Conservation (phyloP, 2,888 invertebrate species). For the Cephalotes varians region DNA sequence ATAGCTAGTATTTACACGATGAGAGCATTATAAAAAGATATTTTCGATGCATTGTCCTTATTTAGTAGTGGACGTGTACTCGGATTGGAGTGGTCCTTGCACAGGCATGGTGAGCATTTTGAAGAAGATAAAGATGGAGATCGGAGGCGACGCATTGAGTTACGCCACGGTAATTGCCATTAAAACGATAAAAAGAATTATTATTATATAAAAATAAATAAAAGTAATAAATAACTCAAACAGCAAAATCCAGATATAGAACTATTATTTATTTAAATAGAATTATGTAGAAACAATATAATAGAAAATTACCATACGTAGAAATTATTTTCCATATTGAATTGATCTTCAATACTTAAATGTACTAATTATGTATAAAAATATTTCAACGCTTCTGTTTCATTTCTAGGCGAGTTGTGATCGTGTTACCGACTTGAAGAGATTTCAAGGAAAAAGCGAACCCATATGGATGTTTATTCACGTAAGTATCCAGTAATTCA, state of each 20-base stretch:
- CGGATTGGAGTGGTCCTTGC: constrained; percentile 98
- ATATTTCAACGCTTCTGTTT: background rate
- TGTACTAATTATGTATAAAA: background rate
- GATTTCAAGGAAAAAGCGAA: constrained; percentile 95
- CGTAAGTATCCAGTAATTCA: constrained; percentile 70
- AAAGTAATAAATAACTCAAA: background rate
- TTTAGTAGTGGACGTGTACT: constrained; percentile 95
- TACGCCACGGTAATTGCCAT: constrained; percentile 90
- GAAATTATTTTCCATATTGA: background rate
- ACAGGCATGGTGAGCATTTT: constrained; percentile 94
- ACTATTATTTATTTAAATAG: background rate
- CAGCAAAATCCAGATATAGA: background rate
- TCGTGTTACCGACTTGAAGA: constrained; percentile 90
- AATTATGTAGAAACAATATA: background rate
- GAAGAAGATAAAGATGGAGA: constrained; percentile 95
- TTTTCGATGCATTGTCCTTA: background rate
- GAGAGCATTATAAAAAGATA: background rate
- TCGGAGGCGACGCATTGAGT: constrained; percentile 94
- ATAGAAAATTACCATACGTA: background rate
- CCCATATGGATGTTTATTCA: constrained; percentile 96
- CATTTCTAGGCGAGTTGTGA: constrained; percentile 87
- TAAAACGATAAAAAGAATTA: background rate
- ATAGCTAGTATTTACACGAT: background rate
- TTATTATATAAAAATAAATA: constrained; percentile 17
- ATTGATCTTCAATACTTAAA: background rate